Conservation (phyloP, 2,113 vertebrate species). For the Lichenostomus cassidix region DNA sequence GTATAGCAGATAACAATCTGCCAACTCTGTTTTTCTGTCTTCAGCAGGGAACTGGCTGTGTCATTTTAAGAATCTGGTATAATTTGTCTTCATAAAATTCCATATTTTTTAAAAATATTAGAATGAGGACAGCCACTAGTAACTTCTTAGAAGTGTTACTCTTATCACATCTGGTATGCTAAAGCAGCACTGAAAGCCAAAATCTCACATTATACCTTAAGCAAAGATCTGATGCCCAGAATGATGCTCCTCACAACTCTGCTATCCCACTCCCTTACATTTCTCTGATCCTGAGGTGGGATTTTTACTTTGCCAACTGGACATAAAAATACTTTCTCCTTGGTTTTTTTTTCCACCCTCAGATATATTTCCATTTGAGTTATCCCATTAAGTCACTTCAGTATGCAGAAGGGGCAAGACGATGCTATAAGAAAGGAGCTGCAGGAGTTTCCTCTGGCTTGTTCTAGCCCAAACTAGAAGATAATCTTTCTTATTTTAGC, state of each 20-base stretch:
- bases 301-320: not conserved
- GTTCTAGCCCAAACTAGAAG: not conserved
- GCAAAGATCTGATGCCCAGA: not conserved
- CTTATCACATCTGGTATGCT: not conserved
- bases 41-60: slow-evolving; percentile 4
- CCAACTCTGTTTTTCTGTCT: slow-evolving; percentile 5
- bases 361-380: not conserved
- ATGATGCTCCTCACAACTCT: not conserved
- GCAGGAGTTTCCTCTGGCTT: not conserved
- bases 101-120: not conserved
- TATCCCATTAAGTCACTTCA: not conserved
- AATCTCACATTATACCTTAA: not conserved
- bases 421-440: not conserved
- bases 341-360: not conserved
- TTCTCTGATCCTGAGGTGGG: not conserved
- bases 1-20: slow-evolving; percentile 23
- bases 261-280: not conserved
- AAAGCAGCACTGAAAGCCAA: not conserved
- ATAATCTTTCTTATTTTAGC: not conserved
- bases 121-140: not conserved
- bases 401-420: not conserved
- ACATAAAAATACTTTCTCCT: not conserved
- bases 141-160: not conserved
- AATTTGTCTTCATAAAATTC: not conserved
- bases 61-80: not conserved